Conservation (phyloP, 2,888 invertebrate species). For the Drosophila melanosoma region DNA sequence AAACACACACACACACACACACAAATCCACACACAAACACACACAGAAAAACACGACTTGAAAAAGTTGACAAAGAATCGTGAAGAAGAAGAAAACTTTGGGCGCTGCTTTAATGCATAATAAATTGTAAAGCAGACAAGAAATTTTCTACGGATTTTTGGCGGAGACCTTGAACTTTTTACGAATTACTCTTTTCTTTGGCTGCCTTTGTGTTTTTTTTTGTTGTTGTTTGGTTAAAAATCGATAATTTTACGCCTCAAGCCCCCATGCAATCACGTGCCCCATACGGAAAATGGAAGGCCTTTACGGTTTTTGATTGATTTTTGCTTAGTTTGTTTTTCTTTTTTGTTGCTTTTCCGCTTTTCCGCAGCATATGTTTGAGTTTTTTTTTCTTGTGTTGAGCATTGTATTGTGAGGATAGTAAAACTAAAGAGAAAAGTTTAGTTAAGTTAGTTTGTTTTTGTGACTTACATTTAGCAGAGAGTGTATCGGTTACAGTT, state of each 20-base stretch:
- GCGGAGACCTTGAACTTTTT: constrained; percentile 79
- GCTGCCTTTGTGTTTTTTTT: constrained; percentile 7
- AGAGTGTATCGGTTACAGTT: constrained; percentile 52
- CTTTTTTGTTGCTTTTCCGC: not conserved
- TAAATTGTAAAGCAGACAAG: constrained; percentile 32
- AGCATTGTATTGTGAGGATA: not conserved
- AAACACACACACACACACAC: not conserved
- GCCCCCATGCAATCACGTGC: constrained; percentile 27
- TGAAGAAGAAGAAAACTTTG: constrained; percentile 6
- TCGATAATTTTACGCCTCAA: constrained; percentile 53
- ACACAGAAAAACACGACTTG: constrained; percentile 10
- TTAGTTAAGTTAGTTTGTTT: constrained; percentile 21
- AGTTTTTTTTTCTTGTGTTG: constrained; percentile 8
- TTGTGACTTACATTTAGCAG: constrained; percentile 66
- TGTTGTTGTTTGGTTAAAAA: constrained; percentile 50
- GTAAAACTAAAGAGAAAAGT: constrained; percentile 10
- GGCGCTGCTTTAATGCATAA: constrained; percentile 46
- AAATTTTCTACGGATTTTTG: constrained; percentile 31
- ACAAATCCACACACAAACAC: not conserved
- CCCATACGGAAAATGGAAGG: not conserved
- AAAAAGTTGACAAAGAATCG: constrained; percentile 3
- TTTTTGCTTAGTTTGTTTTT: constrained; percentile 49
- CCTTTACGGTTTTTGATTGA: constrained; percentile 47
- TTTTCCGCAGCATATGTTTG: constrained; percentile 58
- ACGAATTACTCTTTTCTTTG: constrained; percentile 9